These are phyloP conservation scores for Ceraclea dissimilis DNA, from an alignment of 2,888 invertebrate species.

Conservation along the genomic window DNA sequence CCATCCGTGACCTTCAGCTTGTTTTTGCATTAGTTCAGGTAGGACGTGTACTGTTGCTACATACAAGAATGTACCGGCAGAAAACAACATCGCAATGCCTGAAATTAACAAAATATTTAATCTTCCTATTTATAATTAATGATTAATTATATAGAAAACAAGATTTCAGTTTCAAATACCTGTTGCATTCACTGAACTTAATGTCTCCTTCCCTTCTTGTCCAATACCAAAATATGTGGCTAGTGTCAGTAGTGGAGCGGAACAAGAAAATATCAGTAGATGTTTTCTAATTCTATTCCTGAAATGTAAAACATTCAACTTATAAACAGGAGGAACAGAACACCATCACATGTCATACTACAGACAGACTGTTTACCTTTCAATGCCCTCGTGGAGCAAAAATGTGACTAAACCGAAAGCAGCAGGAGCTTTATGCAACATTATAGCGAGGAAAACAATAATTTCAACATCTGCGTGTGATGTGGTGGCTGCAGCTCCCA, in stretches of 20 bases:
- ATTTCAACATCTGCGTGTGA: constrained; percentile 94
- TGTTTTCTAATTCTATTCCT: constrained; percentile 79
- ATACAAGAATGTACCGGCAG: constrained; percentile 97
- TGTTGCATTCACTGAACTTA: constrained; percentile 86
- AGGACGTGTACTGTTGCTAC: constrained; percentile 98
- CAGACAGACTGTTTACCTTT: constrained; percentile 46
- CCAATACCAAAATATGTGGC: constrained; percentile 91
- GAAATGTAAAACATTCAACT: constrained; percentile 18
- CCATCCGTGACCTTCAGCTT: constrained; percentile 40
- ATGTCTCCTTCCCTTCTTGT: constrained; percentile 84
- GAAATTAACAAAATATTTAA: constrained; percentile 29
- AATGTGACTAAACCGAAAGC: constrained; percentile 99
- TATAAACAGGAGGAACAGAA: not conserved
- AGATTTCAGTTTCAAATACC: constrained; percentile 42
- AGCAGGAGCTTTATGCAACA: constrained; percentile 99
- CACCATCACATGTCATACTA: not conserved
- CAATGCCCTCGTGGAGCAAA: constrained; percentile 89
- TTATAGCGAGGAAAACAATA: constrained; percentile 96
- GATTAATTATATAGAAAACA: not conserved
- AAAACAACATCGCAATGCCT: constrained; percentile 94
- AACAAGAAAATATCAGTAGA: constrained; percentile 81
- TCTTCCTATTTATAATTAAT: not conserved
- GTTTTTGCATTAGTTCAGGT: constrained; percentile 76
- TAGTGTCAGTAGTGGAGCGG: constrained; percentile 85
- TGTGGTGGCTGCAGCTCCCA: constrained; percentile 97